phyloP scores from a whole-genome alignment of 2,888 invertebrate genomes.

The Eledona agricola region DNA sequence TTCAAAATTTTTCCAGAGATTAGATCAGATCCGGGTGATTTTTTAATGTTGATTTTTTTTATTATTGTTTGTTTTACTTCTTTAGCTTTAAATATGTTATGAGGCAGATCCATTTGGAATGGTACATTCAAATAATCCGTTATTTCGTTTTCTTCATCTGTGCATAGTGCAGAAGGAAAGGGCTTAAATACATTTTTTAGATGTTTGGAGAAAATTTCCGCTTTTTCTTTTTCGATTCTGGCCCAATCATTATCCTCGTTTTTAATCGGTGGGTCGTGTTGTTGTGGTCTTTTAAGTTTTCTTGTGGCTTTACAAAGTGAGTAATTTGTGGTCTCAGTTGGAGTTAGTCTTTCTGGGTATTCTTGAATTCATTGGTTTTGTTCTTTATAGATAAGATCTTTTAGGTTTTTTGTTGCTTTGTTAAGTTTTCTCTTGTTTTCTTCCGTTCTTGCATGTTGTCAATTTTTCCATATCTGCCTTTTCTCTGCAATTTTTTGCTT shows the following conservation, averaged over 20 bases:
- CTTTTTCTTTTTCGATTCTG: background rate
- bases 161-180: background rate
- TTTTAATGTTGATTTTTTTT: slow-evolving; percentile 1
- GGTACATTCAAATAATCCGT: background rate
- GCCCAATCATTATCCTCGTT: slow-evolving; percentile 1
- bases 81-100: background rate
- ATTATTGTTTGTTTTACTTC: background rate
- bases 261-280: slow-evolving; percentile 1
- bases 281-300: slow-evolving; percentile 1
- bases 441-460: too few relatives aligned
- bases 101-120: slow-evolving; percentile 1
- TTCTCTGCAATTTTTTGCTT: too few relatives aligned
- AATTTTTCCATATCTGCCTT: too few relatives aligned
- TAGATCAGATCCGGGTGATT: too few relatives aligned
- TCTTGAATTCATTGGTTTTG: slow-evolving; percentile 1
- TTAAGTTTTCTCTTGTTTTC: slow-evolving; percentile 1
- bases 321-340: slow-evolving; percentile 1
- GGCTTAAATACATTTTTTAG: slow-evolving; percentile 1
- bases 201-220: background rate
- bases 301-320: slow-evolving; percentile 2
- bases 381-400: slow-evolving; percentile 1
- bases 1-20: too few relatives aligned
- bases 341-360: background rate
- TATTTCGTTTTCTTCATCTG: background rate
- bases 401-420: slow-evolving; percentile 1